These are phyloP conservation scores for Epinotia brunnichana DNA, from an alignment of 2,888 invertebrate genomes.

Conservation along the genomic window DNA sequence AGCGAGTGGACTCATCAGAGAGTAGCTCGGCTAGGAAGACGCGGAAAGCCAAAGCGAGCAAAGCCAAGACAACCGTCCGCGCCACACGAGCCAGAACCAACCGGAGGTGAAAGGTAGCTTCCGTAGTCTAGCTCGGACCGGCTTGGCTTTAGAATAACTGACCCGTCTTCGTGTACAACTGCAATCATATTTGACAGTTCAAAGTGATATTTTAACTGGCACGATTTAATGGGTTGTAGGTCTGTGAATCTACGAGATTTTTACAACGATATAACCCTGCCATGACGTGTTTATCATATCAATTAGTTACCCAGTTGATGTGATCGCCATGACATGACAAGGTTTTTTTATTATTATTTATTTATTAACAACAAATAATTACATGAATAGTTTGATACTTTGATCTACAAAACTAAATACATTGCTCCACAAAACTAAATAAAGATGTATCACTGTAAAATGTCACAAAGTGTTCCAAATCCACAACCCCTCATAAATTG, in stretches of 20 bases:
- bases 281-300: too few species aligned
- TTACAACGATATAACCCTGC: too few species aligned
- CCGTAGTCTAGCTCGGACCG: neutral
- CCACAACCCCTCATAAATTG: neutral
- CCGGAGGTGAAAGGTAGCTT: constrained; percentile 64
- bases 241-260: too few species aligned
- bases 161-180: neutral
- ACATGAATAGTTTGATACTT: too few species aligned
- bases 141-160: neutral
- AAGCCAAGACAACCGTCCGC: constrained; percentile 62
- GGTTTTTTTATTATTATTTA: too few species aligned
- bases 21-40: constrained; percentile 51
- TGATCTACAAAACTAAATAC: too few species aligned
- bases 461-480: neutral
- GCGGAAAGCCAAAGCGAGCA: constrained; percentile 54
- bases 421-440: too few species aligned
- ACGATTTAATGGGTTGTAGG: neutral
- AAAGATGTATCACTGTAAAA: neutral
- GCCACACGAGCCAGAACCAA: constrained; percentile 61
- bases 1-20: constrained; percentile 64
- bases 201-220: neutral
- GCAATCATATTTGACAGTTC: neutral
- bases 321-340: neutral
- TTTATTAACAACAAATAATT: too few species aligned
- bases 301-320: neutral